Evolutionary conservation across 1,140 invertebrate genomes (phyloP), one percentile per base, ranked within the genome.

Genomic region (Trinorchestia longiramus): DNA sequence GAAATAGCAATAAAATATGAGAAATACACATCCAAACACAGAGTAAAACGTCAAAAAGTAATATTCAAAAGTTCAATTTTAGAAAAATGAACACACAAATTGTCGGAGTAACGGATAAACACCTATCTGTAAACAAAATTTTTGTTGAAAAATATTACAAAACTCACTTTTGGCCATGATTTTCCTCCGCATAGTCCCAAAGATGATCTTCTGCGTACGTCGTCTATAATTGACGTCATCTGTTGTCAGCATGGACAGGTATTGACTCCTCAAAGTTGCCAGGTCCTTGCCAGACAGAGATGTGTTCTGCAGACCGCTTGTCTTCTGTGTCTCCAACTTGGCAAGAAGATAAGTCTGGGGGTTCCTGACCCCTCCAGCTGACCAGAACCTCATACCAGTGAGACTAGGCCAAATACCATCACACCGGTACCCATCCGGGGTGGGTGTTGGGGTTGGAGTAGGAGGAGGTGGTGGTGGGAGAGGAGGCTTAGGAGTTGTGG

Each of bases 361-460:
- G 88, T 41, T 15, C 28, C 28, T 28, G 36, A 28, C 36, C 62
- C 62, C 8, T 28, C 36, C 36, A 28, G 28, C 11, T 3, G 28
- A 19, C 43, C 41, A 4, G 0, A 44, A 94, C 19, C 92, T 94
- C 44, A 94, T 19, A 45, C 41, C 40, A 94, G 4, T 36, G 36
- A 45, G 92, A 11, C 92, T 40, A 4, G 92, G 92, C 92, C 92
- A 94, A 40, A 47, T 6, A 0, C 92, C 92, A 45, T 47, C 92
- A 94, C 92, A 94, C 11, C 43, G 43, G 44, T 45, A 94, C 43
- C 92, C 92, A 43, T 94, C 44, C 0, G 92, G 92, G 41, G 92
- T 94, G 43, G 92, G 92, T 0, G 92, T 94, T 94, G 92, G 92
- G 40, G 92, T 40, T 47, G 92, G 92, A 40, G 92, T 94, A 4